phyloP scores from a whole-genome alignment of 2,888 invertebrate genomes.

The Callyntrura sp. region DNA sequence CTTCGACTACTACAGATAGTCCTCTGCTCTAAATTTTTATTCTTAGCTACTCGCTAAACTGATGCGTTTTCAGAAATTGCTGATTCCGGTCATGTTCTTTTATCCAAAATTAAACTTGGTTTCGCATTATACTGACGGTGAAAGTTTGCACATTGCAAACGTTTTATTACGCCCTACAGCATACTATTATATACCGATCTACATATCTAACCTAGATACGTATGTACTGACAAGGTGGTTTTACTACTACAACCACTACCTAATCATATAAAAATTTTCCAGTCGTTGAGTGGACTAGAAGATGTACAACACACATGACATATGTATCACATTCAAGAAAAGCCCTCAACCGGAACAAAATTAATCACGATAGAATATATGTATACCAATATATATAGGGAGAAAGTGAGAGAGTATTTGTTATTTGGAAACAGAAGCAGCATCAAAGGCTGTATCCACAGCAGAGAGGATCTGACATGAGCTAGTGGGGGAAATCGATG shows the following conservation, averaged over 20 bases:
- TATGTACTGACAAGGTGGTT: too few relatives aligned
- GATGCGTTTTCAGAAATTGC: slow-evolving; percentile 10
- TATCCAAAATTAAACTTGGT: slow-evolving; percentile 47
- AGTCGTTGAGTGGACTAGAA: too few relatives aligned
- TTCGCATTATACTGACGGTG: slow-evolving; percentile 15
- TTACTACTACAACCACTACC: too few relatives aligned
- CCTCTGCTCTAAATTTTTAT: neutral
- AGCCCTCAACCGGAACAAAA: slow-evolving; percentile 36
- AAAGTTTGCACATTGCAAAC: slow-evolving; percentile 11
- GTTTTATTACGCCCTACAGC: slow-evolving; percentile 3
- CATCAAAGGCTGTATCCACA: too few relatives aligned
- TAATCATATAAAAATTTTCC: too few relatives aligned
- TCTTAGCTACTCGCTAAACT: neutral
- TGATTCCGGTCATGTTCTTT: slow-evolving; percentile 56
- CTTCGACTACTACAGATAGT: neutral
- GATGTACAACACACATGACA: too few relatives aligned
- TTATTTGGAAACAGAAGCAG: too few relatives aligned
- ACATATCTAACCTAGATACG: too few relatives aligned
- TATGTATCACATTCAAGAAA: slow-evolving; percentile 5
- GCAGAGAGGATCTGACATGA: too few relatives aligned
- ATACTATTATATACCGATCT: neutral
- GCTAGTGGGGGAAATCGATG: neutral
- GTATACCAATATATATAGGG: too few relatives aligned
- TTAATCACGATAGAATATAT: slow-evolving; percentile 22
- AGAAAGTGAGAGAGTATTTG: too few relatives aligned